Base-by-base conservation (phyloP, 1,140 invertebrate species). In the Bombus turneri region DNA sequence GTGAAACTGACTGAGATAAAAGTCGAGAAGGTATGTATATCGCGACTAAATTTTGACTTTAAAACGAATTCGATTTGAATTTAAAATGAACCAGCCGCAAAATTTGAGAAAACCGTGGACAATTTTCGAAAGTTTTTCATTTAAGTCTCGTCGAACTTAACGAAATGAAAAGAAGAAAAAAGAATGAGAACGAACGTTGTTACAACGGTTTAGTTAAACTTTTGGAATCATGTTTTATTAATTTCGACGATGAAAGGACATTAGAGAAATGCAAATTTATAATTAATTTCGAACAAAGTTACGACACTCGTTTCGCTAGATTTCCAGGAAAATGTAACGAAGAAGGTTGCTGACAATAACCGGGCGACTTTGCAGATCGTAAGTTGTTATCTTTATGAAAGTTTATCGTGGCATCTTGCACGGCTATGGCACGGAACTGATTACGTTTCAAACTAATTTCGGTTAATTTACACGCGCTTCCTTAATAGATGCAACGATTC, bases 311-410 rank as follows among this genome's bases (percentile, higher is more conserved):
- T 37, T 59, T 37, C 18, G 47, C 31, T 43, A n/a, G 43, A 75
- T 75, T 57, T 75, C 28, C 28, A 41, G n/a, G 37, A 28, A 39
- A 78, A 64, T 41, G 39, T 64, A 31, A 78, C 15, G 28, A 53
- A 41, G 37, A 41, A 64, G 59, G 22, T 25, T 31, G 59, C 10
- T 43, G 12, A n/a, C 18, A 64, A 86, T 79, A 41, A 75, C 28
- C 37, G 28, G 28, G 64, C n/a, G 75, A 79, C 43, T 85, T 73
- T n/a, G 37, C 75, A 81, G 85, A 81, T 87, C 72, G 41, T 59
- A 43, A 87, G 75, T 86, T 25, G 43, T 18, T 66, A 34, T 72
- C 81, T 88, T 85, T 43, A 64, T 78, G 68, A 85, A 85, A 76
- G 41, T 87, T 88, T 68, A 88, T 75, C 39, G 47, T 15, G 57